Evolutionary conservation across 1,140 invertebrate genomes (phyloP).

Genomic region (Coelopa frigida): DNA sequence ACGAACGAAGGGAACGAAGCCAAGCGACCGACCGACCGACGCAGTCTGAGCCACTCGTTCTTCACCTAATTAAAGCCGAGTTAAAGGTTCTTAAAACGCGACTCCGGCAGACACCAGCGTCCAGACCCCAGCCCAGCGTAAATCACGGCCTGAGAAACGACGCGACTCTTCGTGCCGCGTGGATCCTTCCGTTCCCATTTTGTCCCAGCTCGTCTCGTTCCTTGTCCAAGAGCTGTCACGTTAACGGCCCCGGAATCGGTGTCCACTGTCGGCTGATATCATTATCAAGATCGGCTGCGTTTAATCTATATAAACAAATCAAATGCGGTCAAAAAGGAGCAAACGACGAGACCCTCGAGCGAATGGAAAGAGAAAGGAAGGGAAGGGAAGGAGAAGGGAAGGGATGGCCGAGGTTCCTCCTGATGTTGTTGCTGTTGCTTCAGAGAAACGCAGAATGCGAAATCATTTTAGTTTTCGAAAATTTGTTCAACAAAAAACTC

Average conservation of each 20-base stretch:
- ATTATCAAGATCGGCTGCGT: conserved; percentile 45
- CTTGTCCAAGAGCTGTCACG: neutral
- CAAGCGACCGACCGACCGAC: too few relatives aligned
- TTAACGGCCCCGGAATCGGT: conserved; percentile 8
- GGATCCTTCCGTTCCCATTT: conserved; percentile 32
- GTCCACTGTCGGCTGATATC: conserved; percentile 43
- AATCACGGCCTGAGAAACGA: conserved; percentile 7
- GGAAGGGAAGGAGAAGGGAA: too few relatives aligned
- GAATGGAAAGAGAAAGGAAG: too few relatives aligned
- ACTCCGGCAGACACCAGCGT: too few relatives aligned
- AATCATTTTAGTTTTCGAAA: too few relatives aligned
- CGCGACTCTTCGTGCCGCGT: conserved; percentile 19
- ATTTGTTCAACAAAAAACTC: too few relatives aligned
- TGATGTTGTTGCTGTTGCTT: too few relatives aligned
- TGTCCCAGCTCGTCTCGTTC: neutral
- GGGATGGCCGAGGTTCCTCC: too few relatives aligned
- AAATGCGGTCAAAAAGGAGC: conserved; percentile 35
- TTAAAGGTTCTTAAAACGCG: conserved; percentile 11
- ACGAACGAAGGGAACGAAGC: too few relatives aligned
- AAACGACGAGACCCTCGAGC: conserved; percentile 11
- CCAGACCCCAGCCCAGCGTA: conserved; percentile 6
- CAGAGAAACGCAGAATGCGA: too few relatives aligned
- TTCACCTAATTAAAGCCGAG: conserved; percentile 41
- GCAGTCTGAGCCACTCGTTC: too few relatives aligned
- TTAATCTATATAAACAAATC: conserved; percentile 45